Base-by-base conservation (phyloP, 2,888 invertebrate species). In the Phoenoteleia sp. region DNA sequence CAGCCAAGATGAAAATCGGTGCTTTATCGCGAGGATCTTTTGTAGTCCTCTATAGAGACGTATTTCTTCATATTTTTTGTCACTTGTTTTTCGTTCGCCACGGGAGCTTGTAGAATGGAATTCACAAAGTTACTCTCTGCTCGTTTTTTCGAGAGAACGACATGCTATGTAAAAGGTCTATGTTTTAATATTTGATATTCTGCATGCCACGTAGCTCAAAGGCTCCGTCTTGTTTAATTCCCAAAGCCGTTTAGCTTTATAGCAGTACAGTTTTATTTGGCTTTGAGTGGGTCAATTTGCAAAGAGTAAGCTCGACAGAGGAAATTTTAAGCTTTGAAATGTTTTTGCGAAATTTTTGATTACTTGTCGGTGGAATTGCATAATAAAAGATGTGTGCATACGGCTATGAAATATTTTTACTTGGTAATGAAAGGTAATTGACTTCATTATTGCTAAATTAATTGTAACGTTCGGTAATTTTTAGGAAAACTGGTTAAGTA, bases 1-100 rank as follows among this genome's bases (percentile, higher is more conserved):
- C 86, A 80, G n/a, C 62, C 19, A 33, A 69, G 71, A 71, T 69
- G 58, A 79, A 82, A 82, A 75, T 75, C 84, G 80, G 74, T 62
- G 39, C 54, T 60, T 75, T 75, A 81, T 81, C 81, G 62, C 36
- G 5, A 9, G 13, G 9, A 60, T 72, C 71, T 71, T 64, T 69
- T 45, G 60, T 62, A 56, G 49, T 71, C 5, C 33, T 29, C 17
- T 36, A 69, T 66, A 45, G 49, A 76, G 76, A 74, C 42, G 75
- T 67, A 69, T 49, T 72, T 72, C 66, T 54, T 56, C 45, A 54
- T 64, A 52, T 60, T 58, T 49, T 64, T 42, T 56, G 45, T 3
- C 6, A 13, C 27, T n/a, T 15, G 3, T 39, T 27, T 23, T 27
- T 21, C 33, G 23, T 66, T 66, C 29, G 67, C 47, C 29, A 13